A percentile compares a stretch with the other conserved stretches of the same genome.
These are phyloP conservation scores for Plestiodon gilberti DNA, from an alignment of 2,113 vertebrate species.

Conservation along the genomic window DNA sequence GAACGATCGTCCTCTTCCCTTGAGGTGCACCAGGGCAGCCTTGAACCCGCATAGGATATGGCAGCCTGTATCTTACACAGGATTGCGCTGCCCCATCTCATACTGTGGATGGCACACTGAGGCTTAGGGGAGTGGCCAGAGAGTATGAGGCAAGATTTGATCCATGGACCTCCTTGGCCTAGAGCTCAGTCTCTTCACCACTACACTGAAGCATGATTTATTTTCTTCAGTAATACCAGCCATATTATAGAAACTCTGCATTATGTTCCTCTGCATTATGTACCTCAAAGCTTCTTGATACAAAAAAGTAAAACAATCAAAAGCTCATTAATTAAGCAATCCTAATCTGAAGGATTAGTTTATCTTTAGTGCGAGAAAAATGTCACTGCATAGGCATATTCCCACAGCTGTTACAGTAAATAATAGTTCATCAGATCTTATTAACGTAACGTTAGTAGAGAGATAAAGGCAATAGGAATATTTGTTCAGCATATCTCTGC, in stretches of 20 bases:
- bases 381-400: background rate
- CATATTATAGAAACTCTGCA: background rate
- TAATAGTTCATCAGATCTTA: conserved; percentile 58
- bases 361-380: conserved; percentile 29
- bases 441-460: conserved; percentile 37
- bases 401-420: conserved; percentile 44
- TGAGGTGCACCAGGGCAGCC: too few species aligned
- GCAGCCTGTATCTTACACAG: too few species aligned
- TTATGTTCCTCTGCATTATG: background rate
- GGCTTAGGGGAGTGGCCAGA: background rate
- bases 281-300: background rate
- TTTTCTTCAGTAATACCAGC: background rate
- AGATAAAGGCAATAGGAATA: conserved; percentile 54
- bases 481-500: conserved; percentile 56
- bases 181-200: background rate
- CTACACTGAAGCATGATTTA: background rate
- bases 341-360: background rate
- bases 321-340: background rate
- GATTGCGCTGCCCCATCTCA: too few species aligned
- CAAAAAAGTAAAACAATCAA: background rate
- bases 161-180: background rate
- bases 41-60: too few species aligned
- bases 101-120: background rate
- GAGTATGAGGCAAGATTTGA: background rate
- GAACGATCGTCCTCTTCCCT: too few species aligned